phyloP scores from a whole-genome alignment of 2,113 vertebrate genomes.

The Tragelaphus scriptus region DNA sequence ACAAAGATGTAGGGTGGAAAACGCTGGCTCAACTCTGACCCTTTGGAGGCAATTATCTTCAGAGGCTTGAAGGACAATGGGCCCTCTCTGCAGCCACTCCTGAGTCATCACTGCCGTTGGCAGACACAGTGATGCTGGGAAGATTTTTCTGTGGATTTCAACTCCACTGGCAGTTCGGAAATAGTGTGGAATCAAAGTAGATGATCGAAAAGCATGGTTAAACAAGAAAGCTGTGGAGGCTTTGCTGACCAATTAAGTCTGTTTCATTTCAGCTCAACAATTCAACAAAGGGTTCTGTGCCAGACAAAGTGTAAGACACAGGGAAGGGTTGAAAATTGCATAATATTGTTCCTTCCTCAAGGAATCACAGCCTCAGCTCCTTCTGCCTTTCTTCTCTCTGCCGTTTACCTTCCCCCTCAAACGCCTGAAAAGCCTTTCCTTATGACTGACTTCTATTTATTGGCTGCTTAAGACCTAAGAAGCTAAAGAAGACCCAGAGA shows the following conservation, averaged over 20 bases:
- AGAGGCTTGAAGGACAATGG: not conserved
- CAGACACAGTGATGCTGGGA: not conserved
- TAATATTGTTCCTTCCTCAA: not conserved
- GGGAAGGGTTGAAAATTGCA: not conserved
- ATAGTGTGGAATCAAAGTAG: slow-evolving; percentile 14
- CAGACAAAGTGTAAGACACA: not conserved
- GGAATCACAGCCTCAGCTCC: not conserved
- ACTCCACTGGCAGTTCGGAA: not conserved
- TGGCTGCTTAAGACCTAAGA: not conserved
- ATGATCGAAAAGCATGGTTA: slow-evolving; percentile 31
- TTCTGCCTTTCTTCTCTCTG: not conserved
- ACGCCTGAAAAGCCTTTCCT: not conserved
- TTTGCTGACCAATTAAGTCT: slow-evolving; percentile 42
- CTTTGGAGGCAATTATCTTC: not conserved
- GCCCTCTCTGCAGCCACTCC: not conserved
- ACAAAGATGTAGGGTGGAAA: not conserved
- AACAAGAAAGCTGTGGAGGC: slow-evolving; percentile 42
- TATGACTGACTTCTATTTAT: not conserved
- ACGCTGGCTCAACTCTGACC: not conserved
- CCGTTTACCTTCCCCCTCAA: not conserved
- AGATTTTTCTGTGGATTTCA: not conserved
- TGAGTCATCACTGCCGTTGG: slow-evolving; percentile 14
- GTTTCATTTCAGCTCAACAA: slow-evolving; percentile 1
- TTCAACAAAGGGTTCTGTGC: slow-evolving; percentile 43
- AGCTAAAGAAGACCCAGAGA: not conserved